These are phyloP conservation scores for Philereme transversata DNA, from an alignment of 2,888 invertebrate species.

Conservation along the genomic window DNA sequence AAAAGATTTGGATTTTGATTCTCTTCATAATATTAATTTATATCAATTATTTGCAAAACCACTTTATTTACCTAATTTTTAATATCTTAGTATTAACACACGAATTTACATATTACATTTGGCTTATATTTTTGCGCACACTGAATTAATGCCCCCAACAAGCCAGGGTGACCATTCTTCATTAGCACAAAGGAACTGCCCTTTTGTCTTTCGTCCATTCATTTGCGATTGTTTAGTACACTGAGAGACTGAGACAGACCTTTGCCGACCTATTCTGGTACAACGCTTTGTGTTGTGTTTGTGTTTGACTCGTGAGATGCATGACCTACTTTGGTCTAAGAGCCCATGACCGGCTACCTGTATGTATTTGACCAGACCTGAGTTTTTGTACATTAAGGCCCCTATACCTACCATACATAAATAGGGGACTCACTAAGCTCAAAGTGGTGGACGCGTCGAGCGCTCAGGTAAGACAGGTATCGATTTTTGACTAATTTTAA, in stretches of 20 bases:
- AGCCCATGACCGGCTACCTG: too few species aligned
- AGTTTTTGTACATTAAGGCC: too few species aligned
- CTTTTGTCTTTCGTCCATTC: conserved; percentile 79
- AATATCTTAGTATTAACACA: background rate
- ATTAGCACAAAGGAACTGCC: conserved; percentile 77
- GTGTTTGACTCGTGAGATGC: background rate
- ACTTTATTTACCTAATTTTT: background rate
- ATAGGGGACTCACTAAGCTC: too few species aligned
- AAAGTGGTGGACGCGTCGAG: too few species aligned
- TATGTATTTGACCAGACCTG: too few species aligned
- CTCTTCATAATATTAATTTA: too few species aligned
- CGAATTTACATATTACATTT: background rate
- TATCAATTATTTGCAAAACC: too few species aligned
- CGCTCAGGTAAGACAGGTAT: too few species aligned
- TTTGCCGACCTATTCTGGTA: conserved; percentile 53
- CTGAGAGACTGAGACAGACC: conserved; percentile 62
- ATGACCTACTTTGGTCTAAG: too few species aligned
- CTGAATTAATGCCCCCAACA: conserved; percentile 73
- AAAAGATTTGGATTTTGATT: too few species aligned
- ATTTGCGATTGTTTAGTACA: conserved; percentile 77
- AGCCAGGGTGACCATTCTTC: conserved; percentile 81
- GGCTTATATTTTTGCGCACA: conserved; percentile 18
- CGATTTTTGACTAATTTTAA: too few species aligned
- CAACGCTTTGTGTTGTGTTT: conserved; percentile 5
- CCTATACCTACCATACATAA: too few species aligned